phyloP scores from a whole-genome alignment of 2,888 invertebrate species.

The Drosophila anomalipes region DNA sequence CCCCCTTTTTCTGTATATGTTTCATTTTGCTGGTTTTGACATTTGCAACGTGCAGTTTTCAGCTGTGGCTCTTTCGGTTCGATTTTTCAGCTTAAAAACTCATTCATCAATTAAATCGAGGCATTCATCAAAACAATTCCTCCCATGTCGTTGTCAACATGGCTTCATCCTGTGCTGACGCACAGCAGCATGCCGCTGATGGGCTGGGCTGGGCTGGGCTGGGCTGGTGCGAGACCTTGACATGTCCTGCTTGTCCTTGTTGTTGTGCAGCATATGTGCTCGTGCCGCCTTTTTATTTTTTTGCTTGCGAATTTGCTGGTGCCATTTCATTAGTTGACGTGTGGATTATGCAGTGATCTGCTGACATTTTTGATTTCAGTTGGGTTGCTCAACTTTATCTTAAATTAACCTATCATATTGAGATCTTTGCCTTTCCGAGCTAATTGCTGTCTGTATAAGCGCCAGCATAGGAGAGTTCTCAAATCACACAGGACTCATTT shows the following conservation, averaged over 20 bases:
- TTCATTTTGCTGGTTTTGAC: conserved; percentile 32
- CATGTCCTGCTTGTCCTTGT: background rate
- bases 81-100: conserved; percentile 78
- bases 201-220: background rate
- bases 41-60: conserved; percentile 37
- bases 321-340: conserved; percentile 55
- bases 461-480: background rate
- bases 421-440: background rate
- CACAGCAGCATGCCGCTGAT: conserved; percentile 1
- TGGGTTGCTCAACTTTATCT: background rate
- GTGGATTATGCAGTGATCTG: conserved; percentile 31
- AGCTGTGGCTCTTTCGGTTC: conserved; percentile 21
- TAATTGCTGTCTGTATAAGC: background rate
- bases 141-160: conserved; percentile 68
- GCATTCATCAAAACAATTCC: conserved; percentile 83
- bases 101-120: conserved; percentile 84
- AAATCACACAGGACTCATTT: background rate
- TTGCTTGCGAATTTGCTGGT: conserved; percentile 16
- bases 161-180: conserved; percentile 47
- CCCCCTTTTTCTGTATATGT: background rate
- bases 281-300: background rate
- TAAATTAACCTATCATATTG: background rate
- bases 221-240: conserved; percentile 21
- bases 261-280: conserved; percentile 6
- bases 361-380: conserved; percentile 19